These are phyloP conservation scores for Mythimna pallens DNA, from an alignment of 2,888 invertebrate species.

Conservation along the genomic window DNA sequence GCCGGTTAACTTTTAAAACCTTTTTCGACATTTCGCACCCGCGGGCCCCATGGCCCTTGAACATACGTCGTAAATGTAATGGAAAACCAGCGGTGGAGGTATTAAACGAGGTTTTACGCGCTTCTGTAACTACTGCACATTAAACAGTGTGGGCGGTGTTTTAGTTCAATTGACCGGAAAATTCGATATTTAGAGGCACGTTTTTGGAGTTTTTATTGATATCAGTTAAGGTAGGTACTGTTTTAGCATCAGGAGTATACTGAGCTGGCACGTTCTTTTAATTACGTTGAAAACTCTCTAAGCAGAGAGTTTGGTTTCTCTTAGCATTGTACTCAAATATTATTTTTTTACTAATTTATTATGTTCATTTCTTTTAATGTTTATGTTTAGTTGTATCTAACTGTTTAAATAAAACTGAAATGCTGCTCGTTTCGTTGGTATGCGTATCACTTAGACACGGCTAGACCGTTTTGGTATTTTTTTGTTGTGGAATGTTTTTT, in stretches of 20 bases:
- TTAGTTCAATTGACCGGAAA: conserved; percentile 59
- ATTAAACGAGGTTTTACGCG: conserved; percentile 61
- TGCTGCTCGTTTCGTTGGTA: too few species aligned
- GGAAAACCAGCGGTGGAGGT: conserved; percentile 71
- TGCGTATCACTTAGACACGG: too few species aligned
- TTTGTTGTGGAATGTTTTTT: too few species aligned
- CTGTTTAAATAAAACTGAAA: too few species aligned
- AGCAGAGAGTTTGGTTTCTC: neutral
- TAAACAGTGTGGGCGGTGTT: conserved; percentile 40
- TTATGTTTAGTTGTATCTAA: too few species aligned
- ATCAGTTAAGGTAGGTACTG: neutral
- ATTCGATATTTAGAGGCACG: conserved; percentile 35
- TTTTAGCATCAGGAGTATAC: neutral
- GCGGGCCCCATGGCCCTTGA: conserved; percentile 57
- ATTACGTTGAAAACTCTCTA: neutral
- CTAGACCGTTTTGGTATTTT: too few species aligned
- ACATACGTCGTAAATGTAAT: conserved; percentile 72
- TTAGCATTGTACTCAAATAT: neutral
- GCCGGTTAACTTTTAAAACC: conserved; percentile 80
- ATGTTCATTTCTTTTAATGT: too few species aligned
- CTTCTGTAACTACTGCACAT: conserved; percentile 47
- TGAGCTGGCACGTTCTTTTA: neutral
- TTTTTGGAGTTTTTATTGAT: conserved; percentile 1
- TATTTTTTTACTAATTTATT: neutral
- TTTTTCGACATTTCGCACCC: conserved; percentile 74